Base-by-base conservation (phyloP, 2,888 invertebrate genomes). In the Mythimna loreyi region DNA sequence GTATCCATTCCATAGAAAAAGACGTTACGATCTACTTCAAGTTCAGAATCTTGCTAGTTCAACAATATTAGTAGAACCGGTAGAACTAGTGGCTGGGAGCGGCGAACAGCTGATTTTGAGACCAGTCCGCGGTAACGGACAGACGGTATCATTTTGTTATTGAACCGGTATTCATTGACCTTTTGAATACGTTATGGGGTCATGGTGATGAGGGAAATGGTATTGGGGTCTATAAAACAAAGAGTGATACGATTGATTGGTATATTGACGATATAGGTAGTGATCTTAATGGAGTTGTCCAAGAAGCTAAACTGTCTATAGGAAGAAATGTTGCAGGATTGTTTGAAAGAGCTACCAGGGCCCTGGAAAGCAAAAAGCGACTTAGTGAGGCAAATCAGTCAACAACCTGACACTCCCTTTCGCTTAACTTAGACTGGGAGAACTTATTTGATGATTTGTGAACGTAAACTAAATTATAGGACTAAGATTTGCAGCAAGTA, bases 41-140 rank as follows among this genome's bases (percentile, higher is more conserved):
- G 58, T 76, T 67, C 62, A 53, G 76, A 74, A 67, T 56, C 33
- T 62, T 53, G 64, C 52, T 81, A 75, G 75, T 53, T 36, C 45
- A 58, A 72, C 50, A 70, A 67, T 71, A 81, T 73, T 53, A 62
- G 62, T 67, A 45, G 47, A 82, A 76, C 81, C 72, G 61, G 77
- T 76, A 47, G 16, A 57, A 68, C 76, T 2, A 55, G 78, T 65
- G 65, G 63, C 68, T 75, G 67, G 83, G 82, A 81, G 89, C 76
- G 87, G 83, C 82, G 75, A 85, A 78, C 91, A 91, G 90, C 91
- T 91, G 91, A 90, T 89, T 83, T 80, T 73, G 80, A 81, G 60
- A 83, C 89, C 83, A 82, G 88, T 87, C 58, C 55, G 58, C 64
- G 69, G 77, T 87, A 92, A 92, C 92, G 91, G 92, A 89, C 89